Base-by-base conservation (phyloP, 2,888 invertebrate genomes). In the Ornithoptera alexandrae region DNA sequence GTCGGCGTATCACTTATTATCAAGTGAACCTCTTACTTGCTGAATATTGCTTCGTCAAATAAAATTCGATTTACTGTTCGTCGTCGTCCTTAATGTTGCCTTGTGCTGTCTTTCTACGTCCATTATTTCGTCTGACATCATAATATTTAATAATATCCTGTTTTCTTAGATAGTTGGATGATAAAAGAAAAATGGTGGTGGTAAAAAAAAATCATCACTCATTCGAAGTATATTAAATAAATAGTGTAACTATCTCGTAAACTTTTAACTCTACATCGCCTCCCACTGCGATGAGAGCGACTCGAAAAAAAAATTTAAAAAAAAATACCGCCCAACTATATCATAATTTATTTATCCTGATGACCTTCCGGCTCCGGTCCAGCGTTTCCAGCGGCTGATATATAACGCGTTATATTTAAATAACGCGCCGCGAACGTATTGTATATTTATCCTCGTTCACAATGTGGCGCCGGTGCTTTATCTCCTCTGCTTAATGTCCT, bases 261-360 rank as follows among this genome's bases (percentile, higher is more conserved):
- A 58, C 72, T 69, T 60, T 0, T 20, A 79, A 74, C 70, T 84
- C 86, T 87, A 72, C 77, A 70, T 57, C 65, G 74, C 76, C 77
- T 79, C 79, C 79, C 75, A 77, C 78, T 76, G 82, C 86, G 85
- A 85, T 81, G 87, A 77, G 77, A 76, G 72, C 79, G 62, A 69
- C 39, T 30, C 75, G 82, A 84, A 87, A 86, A 84, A 53, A 53
- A 17, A 3, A 15, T 4, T 1, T 1, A 53, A 10, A 7, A 39
- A 81, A 6, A 53, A 10, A 7, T 10, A 81, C 75, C 74, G 74
- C 81, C 78, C 76, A 86, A 89, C 90, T 92, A 90, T 87, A 90
- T 92, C 90, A 92, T 90, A 92, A 92, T 92, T 92, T 92, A 92
- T 90, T 90, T 88, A 87, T 90, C 82, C 88, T 83, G 90, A 87